These are phyloP conservation scores for Pholis gunnellus DNA, from an alignment of 2,113 vertebrate species.

Conservation along the genomic window DNA sequence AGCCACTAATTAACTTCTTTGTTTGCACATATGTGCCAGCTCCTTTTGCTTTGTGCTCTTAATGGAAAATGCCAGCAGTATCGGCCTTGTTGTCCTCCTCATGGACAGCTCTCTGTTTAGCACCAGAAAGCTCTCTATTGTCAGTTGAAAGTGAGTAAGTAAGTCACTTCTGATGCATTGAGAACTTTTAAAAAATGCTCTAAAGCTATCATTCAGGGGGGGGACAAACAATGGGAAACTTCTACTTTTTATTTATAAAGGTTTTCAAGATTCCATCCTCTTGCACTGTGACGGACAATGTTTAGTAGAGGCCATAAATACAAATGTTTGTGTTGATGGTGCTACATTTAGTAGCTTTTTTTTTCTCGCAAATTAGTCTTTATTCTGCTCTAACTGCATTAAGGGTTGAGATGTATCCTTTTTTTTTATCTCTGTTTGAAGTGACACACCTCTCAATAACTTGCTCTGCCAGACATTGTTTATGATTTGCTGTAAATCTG, in stretches of 20 bases:
- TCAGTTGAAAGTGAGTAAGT: background rate
- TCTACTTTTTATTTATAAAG: background rate
- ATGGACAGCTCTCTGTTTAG: constrained; percentile 15
- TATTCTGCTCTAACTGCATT: background rate
- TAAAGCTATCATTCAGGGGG: background rate
- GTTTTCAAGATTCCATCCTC: background rate
- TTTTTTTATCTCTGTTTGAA: background rate
- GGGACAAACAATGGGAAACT: background rate
- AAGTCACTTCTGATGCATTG: background rate
- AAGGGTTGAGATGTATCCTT: background rate
- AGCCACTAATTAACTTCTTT: constrained; percentile 62
- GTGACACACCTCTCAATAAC: background rate
- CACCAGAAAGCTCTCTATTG: background rate
- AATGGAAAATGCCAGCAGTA: constrained; percentile 30
- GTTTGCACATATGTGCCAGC: constrained; percentile 58
- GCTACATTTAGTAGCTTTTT: background rate
- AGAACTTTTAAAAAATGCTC: background rate
- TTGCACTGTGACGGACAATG: background rate
- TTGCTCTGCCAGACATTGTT: background rate
- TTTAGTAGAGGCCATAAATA: too few species aligned
- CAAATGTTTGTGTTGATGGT: background rate
- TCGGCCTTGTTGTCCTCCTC: constrained; percentile 20
- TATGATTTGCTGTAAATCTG: background rate
- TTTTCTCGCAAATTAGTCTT: background rate
- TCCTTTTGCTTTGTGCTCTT: constrained; percentile 18